Evolutionary conservation across 2,888 invertebrate species (phyloP).

Genomic region (Drosophila gaucha): DNA sequence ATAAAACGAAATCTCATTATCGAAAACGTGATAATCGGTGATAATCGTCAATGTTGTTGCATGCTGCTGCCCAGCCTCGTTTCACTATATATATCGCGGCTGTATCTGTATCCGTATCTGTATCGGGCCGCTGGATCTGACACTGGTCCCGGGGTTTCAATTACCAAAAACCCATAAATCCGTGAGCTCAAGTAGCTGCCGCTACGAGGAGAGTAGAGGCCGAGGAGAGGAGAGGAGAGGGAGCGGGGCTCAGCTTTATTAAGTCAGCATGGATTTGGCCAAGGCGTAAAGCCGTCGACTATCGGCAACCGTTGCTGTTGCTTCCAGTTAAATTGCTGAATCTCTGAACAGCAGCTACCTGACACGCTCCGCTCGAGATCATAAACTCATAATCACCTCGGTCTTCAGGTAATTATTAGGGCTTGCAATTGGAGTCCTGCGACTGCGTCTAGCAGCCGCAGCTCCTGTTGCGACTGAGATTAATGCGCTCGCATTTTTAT

Average conservation of each 20-base stretch:
- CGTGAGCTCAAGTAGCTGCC: conserved; percentile 55
- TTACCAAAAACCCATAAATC: conserved; percentile 62
- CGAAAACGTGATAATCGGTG: conserved; percentile 76
- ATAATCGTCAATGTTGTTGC: conserved; percentile 66
- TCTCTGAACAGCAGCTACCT: conserved; percentile 33
- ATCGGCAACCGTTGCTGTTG: conserved; percentile 17
- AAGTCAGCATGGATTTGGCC: conserved; percentile 55
- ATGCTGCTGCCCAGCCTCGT: conserved; percentile 6
- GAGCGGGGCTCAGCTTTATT: conserved; percentile 51
- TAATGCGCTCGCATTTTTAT: conserved; percentile 73
- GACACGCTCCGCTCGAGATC: conserved; percentile 33
- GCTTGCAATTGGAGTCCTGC: conserved; percentile 50
- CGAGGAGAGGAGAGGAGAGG: no score
- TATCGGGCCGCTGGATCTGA: conserved; percentile 10
- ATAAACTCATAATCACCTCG: conserved; percentile 81
- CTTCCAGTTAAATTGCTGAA: conserved; percentile 56
- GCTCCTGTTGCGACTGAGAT: conserved; percentile 30
- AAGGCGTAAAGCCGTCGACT: conserved; percentile 62
- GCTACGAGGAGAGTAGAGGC: neutral
- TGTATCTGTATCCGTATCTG: neutral
- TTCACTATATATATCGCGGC: neutral
- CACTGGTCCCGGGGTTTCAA: conserved; percentile 48
- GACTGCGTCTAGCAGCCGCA: conserved; percentile 3
- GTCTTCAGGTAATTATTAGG: conserved; percentile 61
- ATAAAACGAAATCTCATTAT: conserved; percentile 75